Base-by-base conservation (phyloP, 2,888 invertebrate species). In the Pilophorus perplexus region DNA sequence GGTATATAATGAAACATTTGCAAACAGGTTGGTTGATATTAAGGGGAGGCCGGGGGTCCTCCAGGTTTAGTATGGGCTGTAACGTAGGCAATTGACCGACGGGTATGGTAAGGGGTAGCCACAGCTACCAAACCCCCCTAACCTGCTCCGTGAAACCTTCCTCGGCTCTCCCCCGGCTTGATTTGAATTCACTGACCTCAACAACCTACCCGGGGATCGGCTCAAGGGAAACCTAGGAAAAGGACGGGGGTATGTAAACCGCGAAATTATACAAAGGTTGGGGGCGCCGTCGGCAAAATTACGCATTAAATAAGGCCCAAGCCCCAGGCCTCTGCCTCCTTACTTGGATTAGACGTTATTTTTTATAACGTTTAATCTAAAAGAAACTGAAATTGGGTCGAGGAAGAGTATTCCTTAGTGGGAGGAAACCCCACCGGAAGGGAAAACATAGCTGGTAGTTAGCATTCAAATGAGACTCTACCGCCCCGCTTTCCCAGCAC, bases 121-220 rank as follows among this genome's bases (percentile, higher is more conserved):
- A 23, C 38, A 20, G 38, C 55, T 33, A 38, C 55, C 38, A 55
- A 55, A 55, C 22, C 55, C 38, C 8, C 59, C 42, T 23, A 20
- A 3, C 40, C 3, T 16, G 20, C 5, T 8, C 50, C 55, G 6
- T 14, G 6, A 18, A 38, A 14, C 40, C 40, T 27, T n/a, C n/a
- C n/a, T n/a, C n/a, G n/a, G n/a, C n/a, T n/a, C n/a, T n/a, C n/a
- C n/a, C 42, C 42, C 44, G 44, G 46, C 46, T 62, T 62, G 62
- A 62, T 62, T 62, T 62, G 62, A 62, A 62, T 62, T 62, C 62
- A 62, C 62, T 62, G 62, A 62, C 62, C 62, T 62, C 62, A 62
- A 62, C 62, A 62, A 46, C 62, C 62, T 8, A 33, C 33, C 18
- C 10, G 18, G 10, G 48, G 46, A 3, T 18, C n/a, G 8, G 55